phyloP scores from a whole-genome alignment of 2,797 vertebrate species.

The Staurois parvus region DNA sequence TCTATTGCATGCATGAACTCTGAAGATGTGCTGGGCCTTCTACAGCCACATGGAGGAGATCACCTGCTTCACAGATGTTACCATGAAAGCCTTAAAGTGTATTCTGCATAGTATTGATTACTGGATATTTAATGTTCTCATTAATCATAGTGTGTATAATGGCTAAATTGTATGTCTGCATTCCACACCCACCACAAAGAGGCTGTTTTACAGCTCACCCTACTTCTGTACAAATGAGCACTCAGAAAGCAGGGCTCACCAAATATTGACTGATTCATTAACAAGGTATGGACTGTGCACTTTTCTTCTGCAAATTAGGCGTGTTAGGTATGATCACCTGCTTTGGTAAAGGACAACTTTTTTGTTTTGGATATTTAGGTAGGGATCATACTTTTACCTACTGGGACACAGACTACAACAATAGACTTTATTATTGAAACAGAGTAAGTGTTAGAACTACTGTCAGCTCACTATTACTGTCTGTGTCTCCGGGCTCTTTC shows the following conservation, averaged over 20 bases:
- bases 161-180: conserved; percentile 52
- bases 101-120: conserved; percentile 12
- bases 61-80: conserved; percentile 48
- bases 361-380: too few relatives aligned
- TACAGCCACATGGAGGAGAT: conserved; percentile 34
- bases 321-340: too few relatives aligned
- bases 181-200: conserved; percentile 24
- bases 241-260: neutral
- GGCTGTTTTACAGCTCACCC: neutral
- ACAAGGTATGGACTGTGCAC: neutral
- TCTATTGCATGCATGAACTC: neutral
- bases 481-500: too few relatives aligned
- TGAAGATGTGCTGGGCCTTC: neutral
- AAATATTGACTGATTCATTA: neutral
- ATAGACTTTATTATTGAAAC: too few relatives aligned
- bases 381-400: too few relatives aligned
- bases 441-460: too few relatives aligned
- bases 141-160: conserved; percentile 45
- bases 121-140: conserved; percentile 20
- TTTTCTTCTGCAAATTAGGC: too few relatives aligned
- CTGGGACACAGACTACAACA: too few relatives aligned
- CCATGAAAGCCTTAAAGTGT: conserved; percentile 12
- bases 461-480: too few relatives aligned
- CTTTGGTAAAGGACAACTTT: too few relatives aligned
- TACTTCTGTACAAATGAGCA: neutral